Percentiles rank a stretch among this genome's conserved stretches.
Conservation (phyloP, 2,797 vertebrate species). For the Trachurus trachurus region DNA sequence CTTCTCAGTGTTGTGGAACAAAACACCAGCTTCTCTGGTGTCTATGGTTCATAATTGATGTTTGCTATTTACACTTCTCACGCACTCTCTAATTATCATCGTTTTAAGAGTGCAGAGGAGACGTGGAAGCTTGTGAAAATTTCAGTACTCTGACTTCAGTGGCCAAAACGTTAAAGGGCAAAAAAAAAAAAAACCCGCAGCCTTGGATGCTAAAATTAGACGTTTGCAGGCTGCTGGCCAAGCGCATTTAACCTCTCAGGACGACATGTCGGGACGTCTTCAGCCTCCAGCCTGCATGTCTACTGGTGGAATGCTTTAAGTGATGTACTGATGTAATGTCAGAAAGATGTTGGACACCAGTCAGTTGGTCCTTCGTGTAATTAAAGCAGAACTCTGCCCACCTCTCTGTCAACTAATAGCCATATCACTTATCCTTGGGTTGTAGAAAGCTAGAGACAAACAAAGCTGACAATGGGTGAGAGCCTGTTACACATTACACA, state of each 20-base stretch:
- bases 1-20: conserved; percentile 53
- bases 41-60: conserved; percentile 68
- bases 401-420: too few species aligned
- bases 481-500: too few species aligned
- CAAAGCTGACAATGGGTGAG: too few species aligned
- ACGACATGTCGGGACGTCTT: conserved; percentile 53
- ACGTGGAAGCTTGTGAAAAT: conserved; percentile 1
- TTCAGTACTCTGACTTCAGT: conserved; percentile 48
- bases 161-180: conserved; percentile 42
- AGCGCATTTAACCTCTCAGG: conserved; percentile 64
- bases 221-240: conserved; percentile 49
- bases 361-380: too few species aligned
- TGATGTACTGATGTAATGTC: conserved; percentile 25
- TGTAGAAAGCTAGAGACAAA: too few species aligned
- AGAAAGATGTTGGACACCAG: too few species aligned
- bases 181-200: conserved; percentile 44
- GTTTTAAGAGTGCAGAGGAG: conserved; percentile 60
- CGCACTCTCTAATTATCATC: conserved; percentile 71
- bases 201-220: conserved; percentile 61
- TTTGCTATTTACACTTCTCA: conserved; percentile 70
- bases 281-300: conserved; percentile 38
- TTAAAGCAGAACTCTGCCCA: too few species aligned
- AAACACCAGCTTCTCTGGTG: conserved; percentile 50
- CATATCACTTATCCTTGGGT: too few species aligned
- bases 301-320: conserved; percentile 58